Conservation (phyloP, 2,888 invertebrate species). For the Dryadula phaetusa region DNA sequence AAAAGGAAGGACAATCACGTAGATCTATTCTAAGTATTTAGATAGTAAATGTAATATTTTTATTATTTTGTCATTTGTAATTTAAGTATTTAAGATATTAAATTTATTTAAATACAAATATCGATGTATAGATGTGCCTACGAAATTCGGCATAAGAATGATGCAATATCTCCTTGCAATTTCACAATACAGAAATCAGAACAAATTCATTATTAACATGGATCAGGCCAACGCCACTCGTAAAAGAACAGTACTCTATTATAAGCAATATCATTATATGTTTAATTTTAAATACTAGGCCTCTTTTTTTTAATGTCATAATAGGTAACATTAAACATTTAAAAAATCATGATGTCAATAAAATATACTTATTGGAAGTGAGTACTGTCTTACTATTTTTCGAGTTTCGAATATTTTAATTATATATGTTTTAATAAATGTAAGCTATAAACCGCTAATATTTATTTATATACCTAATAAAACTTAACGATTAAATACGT, state of each 20-base stretch:
- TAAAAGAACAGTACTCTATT: slow-evolving; percentile 4
- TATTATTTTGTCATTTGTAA: background rate
- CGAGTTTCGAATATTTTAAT: too few species aligned
- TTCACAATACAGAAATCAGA: slow-evolving; percentile 20
- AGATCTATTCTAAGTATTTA: slow-evolving; percentile 10
- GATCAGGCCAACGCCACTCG: slow-evolving; percentile 41
- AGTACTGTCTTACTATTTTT: too few species aligned
- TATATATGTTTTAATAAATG: too few species aligned
- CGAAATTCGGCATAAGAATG: slow-evolving; percentile 12
- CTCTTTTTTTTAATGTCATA: too few species aligned
- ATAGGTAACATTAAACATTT: too few species aligned
- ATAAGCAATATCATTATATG: too few species aligned
- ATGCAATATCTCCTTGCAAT: slow-evolving; percentile 29
- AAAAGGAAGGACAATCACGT: slow-evolving; percentile 12
- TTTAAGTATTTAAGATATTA: background rate
- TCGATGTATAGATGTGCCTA: too few species aligned
- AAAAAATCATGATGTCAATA: too few species aligned
- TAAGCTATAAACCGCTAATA: too few species aligned
- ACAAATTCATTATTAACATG: slow-evolving; percentile 26
- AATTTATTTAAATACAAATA: background rate
- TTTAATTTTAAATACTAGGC: too few species aligned
- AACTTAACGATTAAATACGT: background rate
- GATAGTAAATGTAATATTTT: background rate
- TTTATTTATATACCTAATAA: too few species aligned
- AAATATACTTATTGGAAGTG: too few species aligned